Conservation (phyloP, 2,888 invertebrate species). For the Lasioglossum morio region DNA sequence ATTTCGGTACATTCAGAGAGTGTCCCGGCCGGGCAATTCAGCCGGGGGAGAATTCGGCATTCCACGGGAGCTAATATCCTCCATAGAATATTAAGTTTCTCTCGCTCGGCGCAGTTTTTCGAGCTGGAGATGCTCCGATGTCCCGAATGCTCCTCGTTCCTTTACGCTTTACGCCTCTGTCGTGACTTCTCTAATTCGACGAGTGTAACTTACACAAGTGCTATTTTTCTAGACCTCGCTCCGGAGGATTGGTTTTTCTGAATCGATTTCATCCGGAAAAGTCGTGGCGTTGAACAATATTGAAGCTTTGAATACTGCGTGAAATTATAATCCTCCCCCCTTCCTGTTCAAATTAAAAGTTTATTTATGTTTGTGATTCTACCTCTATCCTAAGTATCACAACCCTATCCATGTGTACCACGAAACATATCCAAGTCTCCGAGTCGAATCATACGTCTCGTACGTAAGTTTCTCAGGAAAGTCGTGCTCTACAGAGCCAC, state of each 20-base stretch:
- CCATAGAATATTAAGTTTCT: slow-evolving; percentile 33
- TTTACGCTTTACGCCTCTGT: not conserved
- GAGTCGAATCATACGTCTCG: too few species aligned
- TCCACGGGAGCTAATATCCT: slow-evolving; percentile 42
- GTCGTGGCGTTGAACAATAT: not conserved
- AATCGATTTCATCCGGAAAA: not conserved
- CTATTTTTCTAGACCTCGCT: not conserved
- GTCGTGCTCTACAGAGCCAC: slow-evolving; percentile 34
- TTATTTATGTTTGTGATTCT: too few species aligned
- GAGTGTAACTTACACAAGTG: not conserved
- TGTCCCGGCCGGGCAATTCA: slow-evolving; percentile 33
- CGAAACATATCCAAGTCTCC: too few species aligned
- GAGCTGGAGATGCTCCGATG: not conserved
- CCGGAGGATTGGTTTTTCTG: not conserved
- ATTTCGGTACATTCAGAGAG: slow-evolving; percentile 28
- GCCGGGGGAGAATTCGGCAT: not conserved
- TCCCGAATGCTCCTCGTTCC: not conserved
- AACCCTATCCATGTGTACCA: too few species aligned
- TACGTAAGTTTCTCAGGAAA: not conserved
- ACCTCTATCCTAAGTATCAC: too few species aligned
- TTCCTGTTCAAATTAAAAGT: too few species aligned
- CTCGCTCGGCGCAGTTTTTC: slow-evolving; percentile 5
- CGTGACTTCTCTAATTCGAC: not conserved
- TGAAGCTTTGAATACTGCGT: not conserved
- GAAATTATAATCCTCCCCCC: too few species aligned